Evolutionary conservation across 2,797 vertebrate species (phyloP), one percentile per base, ranked within the genome.

Genomic region (Molossus molossus): DNA sequence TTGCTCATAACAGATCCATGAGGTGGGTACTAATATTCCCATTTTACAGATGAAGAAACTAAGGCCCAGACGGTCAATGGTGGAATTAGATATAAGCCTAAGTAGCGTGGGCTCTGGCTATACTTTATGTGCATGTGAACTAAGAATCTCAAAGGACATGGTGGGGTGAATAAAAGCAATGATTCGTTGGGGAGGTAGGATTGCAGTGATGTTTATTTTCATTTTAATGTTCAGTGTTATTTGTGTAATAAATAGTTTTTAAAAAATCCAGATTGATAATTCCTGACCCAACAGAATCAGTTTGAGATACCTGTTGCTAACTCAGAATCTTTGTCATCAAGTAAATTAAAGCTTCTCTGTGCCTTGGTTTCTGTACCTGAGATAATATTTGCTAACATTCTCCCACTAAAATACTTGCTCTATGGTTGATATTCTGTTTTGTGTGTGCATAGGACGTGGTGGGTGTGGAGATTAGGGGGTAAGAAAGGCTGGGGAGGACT

Each of bases 311-410:
- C 29, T 45, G 53, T 93, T 50, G 45, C 17, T 76, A 72, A 91
- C 62, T 67, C 0, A 40, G 65, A 91, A 37, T 87, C 37, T 62
- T 81, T 84, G 27, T 40, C 55, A 95, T 4, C 20, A 81, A 72
- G 60, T 67, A 83, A 72, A 62, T 89, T 57, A 91, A 1, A 55
- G 53, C 7, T 92, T 96, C 76, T 95, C 64, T 91, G 37, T 80
- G 72, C 40, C 70, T 96, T 84, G 72, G 48, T 60, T 64, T 96
- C 82, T 84, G 8, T 65, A 90, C 87, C 69, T 93, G 83, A 97
- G 58, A 70, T 29, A 40, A 79, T 83, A 60, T 77, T 79, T 93
- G 87, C 65, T 92, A 69, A 94, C 17, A 88, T 75, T 65, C 85
- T 62, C 80, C 84, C 48, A 64, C 75, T 50, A 73, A 73, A 64